Evolutionary conservation across 2,797 vertebrate species (phyloP).

Genomic region (Falco columbarius): DNA sequence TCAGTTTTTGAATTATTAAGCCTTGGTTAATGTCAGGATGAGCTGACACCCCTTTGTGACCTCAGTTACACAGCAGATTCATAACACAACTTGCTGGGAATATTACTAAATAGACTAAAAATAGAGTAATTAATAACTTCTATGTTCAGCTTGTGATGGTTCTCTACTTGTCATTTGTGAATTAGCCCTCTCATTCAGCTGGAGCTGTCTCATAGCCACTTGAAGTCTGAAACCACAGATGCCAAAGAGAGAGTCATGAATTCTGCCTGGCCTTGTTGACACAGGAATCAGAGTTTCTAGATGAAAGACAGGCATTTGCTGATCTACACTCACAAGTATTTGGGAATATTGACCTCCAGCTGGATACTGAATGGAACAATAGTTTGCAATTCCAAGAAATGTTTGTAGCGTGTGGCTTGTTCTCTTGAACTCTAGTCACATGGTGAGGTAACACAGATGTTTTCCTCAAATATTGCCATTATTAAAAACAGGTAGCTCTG

Average conservation of each 20-base stretch:
- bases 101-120: background rate
- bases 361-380: conserved; percentile 31
- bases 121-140: background rate
- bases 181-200: background rate
- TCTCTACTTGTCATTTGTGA: background rate
- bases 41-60: background rate
- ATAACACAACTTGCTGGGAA: background rate
- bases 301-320: conserved; percentile 33
- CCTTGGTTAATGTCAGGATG: background rate
- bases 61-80: background rate
- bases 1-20: background rate
- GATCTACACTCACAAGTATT: background rate
- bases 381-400: conserved; percentile 43
- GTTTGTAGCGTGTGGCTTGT: conserved; percentile 8
- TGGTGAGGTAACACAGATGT: conserved; percentile 12
- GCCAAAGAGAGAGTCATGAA: background rate
- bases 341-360: conserved; percentile 3
- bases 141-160: background rate
- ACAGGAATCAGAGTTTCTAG: conserved; percentile 24
- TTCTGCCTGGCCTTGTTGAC: background rate
- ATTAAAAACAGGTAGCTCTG: conserved; percentile 56
- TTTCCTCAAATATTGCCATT: conserved; percentile 9
- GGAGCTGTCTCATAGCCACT: background rate
- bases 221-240: background rate
- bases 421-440: conserved; percentile 13